A percentile compares a stretch with the other conserved stretches of the same genome.
Conservation (phyloP, 53 echinoderm and acorn worm species). For the Apostichopus leukothele region DNA sequence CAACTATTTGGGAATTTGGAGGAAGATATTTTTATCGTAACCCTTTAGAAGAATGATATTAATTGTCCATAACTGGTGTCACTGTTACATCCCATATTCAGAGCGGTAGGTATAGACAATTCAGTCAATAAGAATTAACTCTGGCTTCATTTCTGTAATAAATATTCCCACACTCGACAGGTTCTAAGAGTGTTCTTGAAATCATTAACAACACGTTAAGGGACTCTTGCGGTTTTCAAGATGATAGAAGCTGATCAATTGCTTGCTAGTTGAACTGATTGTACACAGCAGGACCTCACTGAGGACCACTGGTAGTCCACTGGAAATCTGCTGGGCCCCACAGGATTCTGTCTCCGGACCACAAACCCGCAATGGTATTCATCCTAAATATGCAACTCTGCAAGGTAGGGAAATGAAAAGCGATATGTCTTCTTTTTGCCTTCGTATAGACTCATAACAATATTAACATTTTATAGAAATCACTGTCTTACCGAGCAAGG, state of each 20-base stretch:
- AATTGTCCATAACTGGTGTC: too few species aligned
- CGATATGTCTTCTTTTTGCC: not conserved
- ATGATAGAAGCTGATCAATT: conserved; percentile 24
- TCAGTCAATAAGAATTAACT: not conserved
- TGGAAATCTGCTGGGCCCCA: conserved; percentile 39
- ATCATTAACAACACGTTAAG: conserved; percentile 29
- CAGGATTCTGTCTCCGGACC: conserved; percentile 43
- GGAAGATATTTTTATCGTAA: too few species aligned
- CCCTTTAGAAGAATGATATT: too few species aligned
- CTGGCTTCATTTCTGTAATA: not conserved
- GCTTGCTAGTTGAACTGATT: not conserved
- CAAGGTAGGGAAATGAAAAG: not conserved
- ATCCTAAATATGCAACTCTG: conserved; percentile 4
- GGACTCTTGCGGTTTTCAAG: conserved; percentile 17
- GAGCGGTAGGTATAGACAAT: too few species aligned
- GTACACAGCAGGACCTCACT: conserved; percentile 6
- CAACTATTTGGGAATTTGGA: too few species aligned
- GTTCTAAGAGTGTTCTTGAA: not conserved
- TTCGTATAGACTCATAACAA: not conserved
- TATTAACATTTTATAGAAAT: not conserved
- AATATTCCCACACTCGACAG: conserved; percentile 39
- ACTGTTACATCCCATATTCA: too few species aligned
- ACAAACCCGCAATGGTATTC: not conserved
- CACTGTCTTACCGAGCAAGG: not conserved
- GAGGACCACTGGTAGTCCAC: not conserved